These are phyloP conservation scores for Sesia apiformis DNA, from an alignment of 2,888 invertebrate genomes.

Conservation along the genomic window DNA sequence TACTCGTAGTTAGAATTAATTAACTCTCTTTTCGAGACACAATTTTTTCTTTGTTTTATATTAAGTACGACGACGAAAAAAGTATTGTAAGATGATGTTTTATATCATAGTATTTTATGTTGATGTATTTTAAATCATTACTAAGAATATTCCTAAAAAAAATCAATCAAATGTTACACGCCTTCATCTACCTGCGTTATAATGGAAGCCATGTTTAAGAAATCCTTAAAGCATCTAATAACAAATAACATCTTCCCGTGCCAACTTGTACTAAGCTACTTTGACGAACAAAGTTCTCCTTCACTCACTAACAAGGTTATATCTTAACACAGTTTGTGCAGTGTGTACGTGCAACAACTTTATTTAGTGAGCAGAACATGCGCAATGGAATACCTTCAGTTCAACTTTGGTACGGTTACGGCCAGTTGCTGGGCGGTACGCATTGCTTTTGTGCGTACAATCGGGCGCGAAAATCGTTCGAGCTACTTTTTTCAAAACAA, in stretches of 20 bases:
- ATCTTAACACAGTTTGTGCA: neutral
- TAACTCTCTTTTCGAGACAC: no score
- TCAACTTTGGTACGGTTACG: conserved; percentile 18
- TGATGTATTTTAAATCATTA: no score
- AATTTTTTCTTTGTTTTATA: no score
- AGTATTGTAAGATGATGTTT: no score
- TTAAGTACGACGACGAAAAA: no score
- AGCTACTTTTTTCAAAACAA: conserved; percentile 31
- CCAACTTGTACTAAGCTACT: neutral
- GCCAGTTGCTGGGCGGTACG: conserved; percentile 45
- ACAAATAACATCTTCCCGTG: conserved; percentile 1
- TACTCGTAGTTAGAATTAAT: no score
- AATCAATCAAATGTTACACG: neutral
- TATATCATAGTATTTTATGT: no score
- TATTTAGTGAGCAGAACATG: conserved; percentile 20
- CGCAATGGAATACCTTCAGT: conserved; percentile 33
- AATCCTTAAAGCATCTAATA: conserved; percentile 1
- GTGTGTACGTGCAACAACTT: conserved; percentile 18
- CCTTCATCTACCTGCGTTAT: neutral
- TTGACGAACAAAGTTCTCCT: neutral
- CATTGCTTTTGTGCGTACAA: conserved; percentile 31
- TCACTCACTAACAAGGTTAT: neutral
- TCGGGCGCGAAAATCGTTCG: conserved; percentile 25
- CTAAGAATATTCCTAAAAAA: neutral
- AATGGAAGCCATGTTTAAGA: neutral